Evolutionary conservation across 1,140 invertebrate genomes (phyloP).

Genomic region (Holcopasites calliopsidis): DNA sequence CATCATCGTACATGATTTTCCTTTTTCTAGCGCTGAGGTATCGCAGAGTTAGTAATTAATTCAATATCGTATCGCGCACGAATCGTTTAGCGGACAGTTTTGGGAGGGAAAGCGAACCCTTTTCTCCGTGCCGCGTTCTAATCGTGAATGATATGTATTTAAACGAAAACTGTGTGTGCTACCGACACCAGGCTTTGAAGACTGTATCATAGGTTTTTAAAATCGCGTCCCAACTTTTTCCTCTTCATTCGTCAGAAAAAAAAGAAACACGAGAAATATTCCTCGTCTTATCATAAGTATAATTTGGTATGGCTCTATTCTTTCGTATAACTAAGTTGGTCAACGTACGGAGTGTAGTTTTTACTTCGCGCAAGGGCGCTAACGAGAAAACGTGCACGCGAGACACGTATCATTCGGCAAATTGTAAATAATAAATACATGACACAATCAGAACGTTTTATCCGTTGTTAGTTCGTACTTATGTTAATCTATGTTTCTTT

Average conservation of each 20-base stretch:
- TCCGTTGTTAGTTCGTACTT: slow-evolving; percentile 37
- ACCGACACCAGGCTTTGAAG: slow-evolving; percentile 33
- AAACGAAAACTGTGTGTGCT: slow-evolving; percentile 21
- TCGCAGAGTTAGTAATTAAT: slow-evolving; percentile 15
- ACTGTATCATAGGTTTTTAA: slow-evolving; percentile 44
- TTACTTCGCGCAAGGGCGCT: slow-evolving; percentile 32
- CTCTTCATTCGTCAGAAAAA: slow-evolving; percentile 5
- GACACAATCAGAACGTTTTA: not conserved
- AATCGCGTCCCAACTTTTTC: slow-evolving; percentile 1
- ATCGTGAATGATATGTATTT: not conserved
- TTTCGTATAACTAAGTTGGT: slow-evolving; percentile 30
- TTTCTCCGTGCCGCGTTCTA: no score
- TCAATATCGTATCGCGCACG: not conserved
- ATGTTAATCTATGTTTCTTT: slow-evolving; percentile 21
- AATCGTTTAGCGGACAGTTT: not conserved
- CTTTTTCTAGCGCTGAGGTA: slow-evolving; percentile 3
- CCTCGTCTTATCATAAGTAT: slow-evolving; percentile 10
- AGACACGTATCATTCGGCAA: slow-evolving; percentile 1
- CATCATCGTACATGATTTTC: slow-evolving; percentile 3
- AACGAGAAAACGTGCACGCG: not conserved
- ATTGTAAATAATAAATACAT: slow-evolving; percentile 52
- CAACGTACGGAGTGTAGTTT: slow-evolving; percentile 2
- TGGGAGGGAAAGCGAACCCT: not conserved
- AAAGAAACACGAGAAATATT: slow-evolving; percentile 12
- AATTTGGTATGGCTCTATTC: not conserved